Percentiles rank a stretch among this genome's conserved stretches.
These are phyloP conservation scores for Melanostoma mellinum DNA, from an alignment of 2,888 invertebrate species.

Conservation along the genomic window DNA sequence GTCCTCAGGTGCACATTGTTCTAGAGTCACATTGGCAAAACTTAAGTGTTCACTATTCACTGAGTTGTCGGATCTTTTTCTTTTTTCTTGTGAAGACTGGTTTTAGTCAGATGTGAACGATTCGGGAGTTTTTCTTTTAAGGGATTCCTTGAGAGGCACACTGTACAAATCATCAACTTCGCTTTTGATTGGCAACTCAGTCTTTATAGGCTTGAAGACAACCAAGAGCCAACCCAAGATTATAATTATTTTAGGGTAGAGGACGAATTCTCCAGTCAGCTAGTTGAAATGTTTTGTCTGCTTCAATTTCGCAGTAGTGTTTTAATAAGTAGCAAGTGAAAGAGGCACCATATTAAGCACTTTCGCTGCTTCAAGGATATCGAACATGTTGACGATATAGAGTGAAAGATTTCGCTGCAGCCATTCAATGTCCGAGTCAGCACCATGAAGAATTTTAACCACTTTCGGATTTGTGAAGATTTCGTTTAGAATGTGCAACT, in stretches of 20 bases:
- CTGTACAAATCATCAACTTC: constrained; percentile 74
- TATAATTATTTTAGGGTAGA: constrained; percentile 83
- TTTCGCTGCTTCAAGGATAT: constrained; percentile 94
- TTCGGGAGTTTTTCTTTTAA: constrained; percentile 77
- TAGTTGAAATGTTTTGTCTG: constrained; percentile 95
- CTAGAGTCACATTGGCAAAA: constrained; percentile 52
- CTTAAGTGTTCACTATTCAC: constrained; percentile 68
- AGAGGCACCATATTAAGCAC: constrained; percentile 87
- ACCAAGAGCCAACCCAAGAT: no score
- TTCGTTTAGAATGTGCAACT: constrained; percentile 92
- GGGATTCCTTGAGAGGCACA: constrained; percentile 78
- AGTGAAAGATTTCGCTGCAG: constrained; percentile 96
- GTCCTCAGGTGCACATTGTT: neutral
- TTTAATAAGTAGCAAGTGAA: constrained; percentile 91
- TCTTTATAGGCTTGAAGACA: constrained; percentile 2
- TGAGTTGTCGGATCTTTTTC: constrained; percentile 71
- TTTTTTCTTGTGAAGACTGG: constrained; percentile 71
- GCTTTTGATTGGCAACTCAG: neutral
- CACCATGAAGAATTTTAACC: constrained; percentile 97
- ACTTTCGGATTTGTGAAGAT: constrained; percentile 94
- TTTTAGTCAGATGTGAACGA: constrained; percentile 43
- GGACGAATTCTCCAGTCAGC: constrained; percentile 98
- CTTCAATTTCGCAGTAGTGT: constrained; percentile 89
- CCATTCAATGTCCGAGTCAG: constrained; percentile 94
- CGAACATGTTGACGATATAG: constrained; percentile 98